phyloP scores from a whole-genome alignment of 2,113 vertebrate species.

The Eubucco bourcierii region DNA sequence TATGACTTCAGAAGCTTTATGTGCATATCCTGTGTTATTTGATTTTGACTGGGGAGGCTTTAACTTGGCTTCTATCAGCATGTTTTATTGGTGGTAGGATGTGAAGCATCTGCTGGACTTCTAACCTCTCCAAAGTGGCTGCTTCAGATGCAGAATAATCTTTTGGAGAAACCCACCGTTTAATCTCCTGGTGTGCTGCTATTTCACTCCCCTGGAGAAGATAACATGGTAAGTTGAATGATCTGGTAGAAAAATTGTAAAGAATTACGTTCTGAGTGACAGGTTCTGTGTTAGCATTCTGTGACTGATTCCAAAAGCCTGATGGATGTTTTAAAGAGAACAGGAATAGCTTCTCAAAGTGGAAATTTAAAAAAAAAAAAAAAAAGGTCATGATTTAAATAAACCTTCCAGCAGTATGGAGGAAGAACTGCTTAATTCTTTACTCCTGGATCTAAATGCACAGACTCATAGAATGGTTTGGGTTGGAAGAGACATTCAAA shows the following conservation, averaged over 20 bases:
- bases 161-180: background rate
- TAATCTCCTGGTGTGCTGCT: slow-evolving; percentile 20
- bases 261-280: slow-evolving; percentile 68
- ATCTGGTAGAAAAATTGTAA: slow-evolving; percentile 61
- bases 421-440: slow-evolving; percentile 24
- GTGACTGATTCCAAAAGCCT: slow-evolving; percentile 36
- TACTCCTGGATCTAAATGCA: slow-evolving; percentile 9
- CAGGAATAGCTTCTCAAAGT: background rate
- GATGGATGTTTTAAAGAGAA: slow-evolving; percentile 48
- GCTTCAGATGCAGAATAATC: slow-evolving; percentile 42
- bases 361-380: slow-evolving; percentile 6
- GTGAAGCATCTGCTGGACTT: slow-evolving; percentile 45
- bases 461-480: background rate
- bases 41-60: slow-evolving; percentile 48
- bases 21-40: background rate
- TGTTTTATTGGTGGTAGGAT: slow-evolving; percentile 18
- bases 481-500: no score
- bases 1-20: background rate
- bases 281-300: slow-evolving; percentile 39
- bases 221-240: slow-evolving; percentile 58
- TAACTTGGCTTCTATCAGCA: slow-evolving; percentile 38
- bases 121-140: slow-evolving; percentile 16
- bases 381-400: background rate
- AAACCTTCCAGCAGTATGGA: background rate
- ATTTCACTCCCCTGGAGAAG: slow-evolving; percentile 66